Evolutionary conservation across 1,140 invertebrate species (phyloP), one percentile per base, ranked within the genome.

Genomic region (Lepidostoma basale): DNA sequence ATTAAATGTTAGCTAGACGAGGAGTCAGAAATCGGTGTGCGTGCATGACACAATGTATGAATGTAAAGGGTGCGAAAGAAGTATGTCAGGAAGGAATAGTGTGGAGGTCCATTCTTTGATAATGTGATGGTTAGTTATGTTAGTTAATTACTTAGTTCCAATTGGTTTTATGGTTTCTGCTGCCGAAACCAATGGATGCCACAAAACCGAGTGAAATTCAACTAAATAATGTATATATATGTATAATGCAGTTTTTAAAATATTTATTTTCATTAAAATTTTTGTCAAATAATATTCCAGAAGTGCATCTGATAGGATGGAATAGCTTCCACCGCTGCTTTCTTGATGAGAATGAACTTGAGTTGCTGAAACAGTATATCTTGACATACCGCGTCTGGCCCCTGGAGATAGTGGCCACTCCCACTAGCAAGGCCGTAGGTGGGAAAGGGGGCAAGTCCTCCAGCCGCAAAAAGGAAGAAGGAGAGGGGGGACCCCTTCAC

Each of bases 251-350:
- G 6, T 6, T 6, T 12, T 6, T 33, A 33, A 33, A 33, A 33
- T 12, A 6, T 6, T 6, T 33, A 33, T 33, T 33, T 33, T 33
- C 12, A 12, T 5, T 44, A 44, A 44, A 8, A 12, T 44, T 12
- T 6, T 44, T 6, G 5, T 16, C 9, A 12, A 44, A 12, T 56
- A 5, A 12, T 30, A 26, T 54, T 54, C 26, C 33, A 65, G 62
- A 65, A 47, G 28, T 39, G 6, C 14, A 10, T 16, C 3, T 30
- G 12, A n/a, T 63, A 28, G n/a, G 40, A 39, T 65, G 62, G 45
- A 40, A 52, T 65, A 25, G 20, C 23, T 39, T 65, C 16, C 62
- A 65, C 18, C 62, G 62, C 9, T 26, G n/a, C 6, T 40, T 65
- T 16, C 10, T 54, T 65, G 47, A 40, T 39, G 10, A 23, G 12